Evolutionary conservation across 2,888 invertebrate genomes (phyloP), one percentile per base, ranked within the genome.

Genomic region (Balanococcus diminutus): DNA sequence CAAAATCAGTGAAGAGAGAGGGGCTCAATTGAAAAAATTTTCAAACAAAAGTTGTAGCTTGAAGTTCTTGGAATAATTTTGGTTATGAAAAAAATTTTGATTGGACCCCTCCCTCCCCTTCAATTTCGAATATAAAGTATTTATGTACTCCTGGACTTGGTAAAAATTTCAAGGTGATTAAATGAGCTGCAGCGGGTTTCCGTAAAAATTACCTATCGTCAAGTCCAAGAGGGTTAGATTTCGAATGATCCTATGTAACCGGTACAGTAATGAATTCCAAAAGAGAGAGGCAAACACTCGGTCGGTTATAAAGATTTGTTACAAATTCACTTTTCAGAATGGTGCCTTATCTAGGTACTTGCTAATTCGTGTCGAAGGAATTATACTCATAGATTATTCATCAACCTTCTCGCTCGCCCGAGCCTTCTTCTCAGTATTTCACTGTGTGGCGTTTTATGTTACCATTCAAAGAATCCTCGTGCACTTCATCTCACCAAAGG

Each of bases 381-480:
- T 79, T 36, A 56, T 56, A 79, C 3, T 61, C 9, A 36, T 19
- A 79, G n/a, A n/a, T n/a, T n/a, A 79, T 79, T 79, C 75, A 79
- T 36, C 32, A 36, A 79, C 75, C 75, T 79, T 79, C 28, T 32
- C 11, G 16, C 16, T 67, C 14, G 22, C 9, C 11, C 75, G 32
- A 79, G 11, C 75, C 75, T 25, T 19, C 75, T 79, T 32, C 14
- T 72, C 19, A 36, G 36, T 67, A 14, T 67, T 67, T 14, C 67
- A 61, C 2, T 61, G 8, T 61, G n/a, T 19, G 22, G 3, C 22
- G 3, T 61, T 61, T 79, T 79, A 36, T 19, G 11, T 36, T 36
- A 19, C 75, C 31, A 25, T 79, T 36, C 36, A 28, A 79, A 36
- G 36, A 19, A 16, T 22, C 8, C 19, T 56, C 22, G 22, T 56